Base-by-base conservation (phyloP, 2,888 invertebrate genomes). In the Timandra comae region DNA sequence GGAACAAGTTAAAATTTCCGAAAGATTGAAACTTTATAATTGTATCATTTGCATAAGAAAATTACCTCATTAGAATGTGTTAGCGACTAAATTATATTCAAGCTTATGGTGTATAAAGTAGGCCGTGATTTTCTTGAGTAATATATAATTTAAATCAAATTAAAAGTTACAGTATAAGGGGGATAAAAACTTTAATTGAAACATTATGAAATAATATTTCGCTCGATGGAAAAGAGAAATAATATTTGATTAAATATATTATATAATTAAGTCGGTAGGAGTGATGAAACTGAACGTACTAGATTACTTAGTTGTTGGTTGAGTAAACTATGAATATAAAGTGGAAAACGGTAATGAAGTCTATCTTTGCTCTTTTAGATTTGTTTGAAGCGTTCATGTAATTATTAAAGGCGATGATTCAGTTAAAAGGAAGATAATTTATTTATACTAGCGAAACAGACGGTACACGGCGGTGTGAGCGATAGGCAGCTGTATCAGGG, bases 341-440 rank as follows among this genome's bases (percentile, higher is more conserved):
- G 16, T 16, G 16, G 16, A 16, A n/a, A 16, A 16, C 16, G 1
- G 12, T 27, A 27, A 30, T 30, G 29, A 30, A 27, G 16, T 30
- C 26, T 34, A 29, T 26, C 30, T 30, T 21, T 35, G 27, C 31
- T 31, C 31, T 25, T 34, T 36, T 36, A 26, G 10, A 5, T 28
- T 19, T 19, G 33, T 33, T 29, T 26, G 20, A 27, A 30, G 22
- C 32, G 23, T 21, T 33, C 35, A n/a, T n/a, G n/a, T n/a, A 49
- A 39, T 49, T 50, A 55, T 56, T 44, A 50, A 51, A 35, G 38
- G 47, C 40, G 41, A 52, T 63, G 51, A 58, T 63, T 63, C 34
- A 57, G 56, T 63, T 57, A 61, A 49, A 50, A 46, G 45, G 38
- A 41, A 42, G 43, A 52, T 60, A 57, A 67, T 57, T 61, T 56